Evolutionary conservation across 2,113 vertebrate species (phyloP).

Genomic region (Crypturellus undulatus): DNA sequence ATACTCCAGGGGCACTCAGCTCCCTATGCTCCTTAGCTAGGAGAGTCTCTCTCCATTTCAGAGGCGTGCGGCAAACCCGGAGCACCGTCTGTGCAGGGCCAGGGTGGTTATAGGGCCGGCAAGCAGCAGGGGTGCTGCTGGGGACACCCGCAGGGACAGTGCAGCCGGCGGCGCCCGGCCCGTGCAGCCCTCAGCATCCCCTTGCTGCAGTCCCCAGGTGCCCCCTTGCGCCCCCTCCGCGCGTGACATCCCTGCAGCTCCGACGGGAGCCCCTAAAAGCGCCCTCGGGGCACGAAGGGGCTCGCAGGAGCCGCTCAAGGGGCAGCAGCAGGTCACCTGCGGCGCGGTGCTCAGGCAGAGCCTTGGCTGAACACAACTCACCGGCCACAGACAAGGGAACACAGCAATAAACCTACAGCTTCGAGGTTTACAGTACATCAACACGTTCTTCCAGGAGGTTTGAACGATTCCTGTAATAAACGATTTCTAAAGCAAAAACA

Average conservation of each 20-base stretch:
- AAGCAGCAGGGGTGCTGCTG: accelerated
- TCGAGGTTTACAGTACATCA: background rate
- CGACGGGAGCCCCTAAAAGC: accelerated
- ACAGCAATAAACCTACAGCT: accelerated
- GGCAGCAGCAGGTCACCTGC: too few species aligned
- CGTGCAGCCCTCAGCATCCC: accelerated
- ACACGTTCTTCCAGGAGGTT: background rate
- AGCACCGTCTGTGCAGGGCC: accelerated
- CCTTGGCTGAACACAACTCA: background rate
- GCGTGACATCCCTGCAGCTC: background rate
- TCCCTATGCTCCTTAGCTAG: background rate
- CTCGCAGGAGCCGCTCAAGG: too few species aligned
- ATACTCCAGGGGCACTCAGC: accelerated
- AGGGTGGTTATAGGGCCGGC: background rate
- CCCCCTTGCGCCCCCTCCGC: conserved; percentile 1
- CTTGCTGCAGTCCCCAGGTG: conserved; percentile 13
- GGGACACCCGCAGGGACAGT: too few species aligned
- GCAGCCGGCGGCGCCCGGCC: too few species aligned
- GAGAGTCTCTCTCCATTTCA: background rate
- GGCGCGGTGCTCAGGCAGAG: too few species aligned
- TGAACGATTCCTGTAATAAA: background rate
- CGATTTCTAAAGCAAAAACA: background rate
- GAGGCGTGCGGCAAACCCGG: background rate
- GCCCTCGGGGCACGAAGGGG: too few species aligned
- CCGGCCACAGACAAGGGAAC: background rate